A percentile compares a stretch with the other conserved stretches of the same genome.
These are phyloP conservation scores for Petrocephalus microphthalmus DNA, from an alignment of 2,113 vertebrate species.

Conservation along the genomic window DNA sequence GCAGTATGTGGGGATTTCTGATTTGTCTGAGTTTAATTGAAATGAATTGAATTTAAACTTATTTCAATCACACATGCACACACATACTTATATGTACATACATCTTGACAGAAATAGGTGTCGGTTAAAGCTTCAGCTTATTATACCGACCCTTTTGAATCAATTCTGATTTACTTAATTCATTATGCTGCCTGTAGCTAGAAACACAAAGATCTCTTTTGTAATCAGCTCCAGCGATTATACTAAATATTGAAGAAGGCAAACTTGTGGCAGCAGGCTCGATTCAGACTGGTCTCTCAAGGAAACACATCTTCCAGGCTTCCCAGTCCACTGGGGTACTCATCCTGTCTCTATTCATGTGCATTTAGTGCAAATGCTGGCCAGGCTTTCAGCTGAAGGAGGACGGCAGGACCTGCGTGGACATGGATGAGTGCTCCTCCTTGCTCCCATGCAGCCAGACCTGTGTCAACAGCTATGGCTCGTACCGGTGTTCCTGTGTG, in stretches of 20 bases:
- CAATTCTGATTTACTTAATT: background rate
- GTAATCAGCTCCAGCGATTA: background rate
- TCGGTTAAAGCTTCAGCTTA: no score
- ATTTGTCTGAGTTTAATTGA: background rate
- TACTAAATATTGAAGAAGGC: background rate
- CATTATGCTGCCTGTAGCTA: background rate
- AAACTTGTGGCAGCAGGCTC: background rate
- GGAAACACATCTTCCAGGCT: background rate
- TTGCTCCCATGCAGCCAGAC: constrained; percentile 79
- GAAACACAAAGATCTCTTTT: background rate
- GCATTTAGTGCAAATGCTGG: constrained; percentile 78
- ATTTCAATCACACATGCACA: no score
- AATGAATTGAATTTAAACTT: no score
- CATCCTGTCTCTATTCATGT: constrained; percentile 24
- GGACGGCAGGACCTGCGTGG: constrained; percentile 75
- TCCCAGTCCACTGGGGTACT: background rate
- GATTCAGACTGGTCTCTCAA: background rate
- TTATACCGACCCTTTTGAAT: background rate
- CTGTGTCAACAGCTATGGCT: constrained; percentile 79
- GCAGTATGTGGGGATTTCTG: background rate
- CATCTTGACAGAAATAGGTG: no score
- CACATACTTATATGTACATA: no score
- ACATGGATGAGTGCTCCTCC: constrained; percentile 74
- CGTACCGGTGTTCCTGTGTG: constrained; percentile 75
- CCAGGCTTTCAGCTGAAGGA: constrained; percentile 77